Evolutionary conservation across 2,113 vertebrate species (phyloP).

Genomic region (Burhinus bistriatus): DNA sequence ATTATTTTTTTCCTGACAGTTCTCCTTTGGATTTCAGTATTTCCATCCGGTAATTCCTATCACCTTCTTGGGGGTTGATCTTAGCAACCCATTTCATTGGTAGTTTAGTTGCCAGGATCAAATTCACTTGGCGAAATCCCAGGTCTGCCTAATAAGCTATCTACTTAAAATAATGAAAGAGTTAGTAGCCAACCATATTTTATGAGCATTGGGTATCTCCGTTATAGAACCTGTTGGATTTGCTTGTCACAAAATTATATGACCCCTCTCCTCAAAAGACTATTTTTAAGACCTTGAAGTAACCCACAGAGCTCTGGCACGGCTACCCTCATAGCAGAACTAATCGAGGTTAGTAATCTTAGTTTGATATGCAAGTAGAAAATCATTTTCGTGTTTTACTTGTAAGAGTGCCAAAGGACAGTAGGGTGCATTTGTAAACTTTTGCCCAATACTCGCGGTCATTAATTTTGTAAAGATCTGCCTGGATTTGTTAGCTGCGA

Average conservation of each 20-base stretch:
- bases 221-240: not conserved
- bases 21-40: not conserved
- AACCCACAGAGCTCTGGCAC: conserved; percentile 18
- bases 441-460: conserved; percentile 4
- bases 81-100: conserved; percentile 3
- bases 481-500: conserved; percentile 49
- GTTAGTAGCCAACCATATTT: not conserved
- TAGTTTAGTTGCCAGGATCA: conserved; percentile 30
- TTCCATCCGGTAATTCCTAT: not conserved
- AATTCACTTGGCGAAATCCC: conserved; percentile 12
- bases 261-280: not conserved
- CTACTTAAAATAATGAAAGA: not conserved
- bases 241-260: not conserved
- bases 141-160: conserved; percentile 8
- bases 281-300: conserved; percentile 32
- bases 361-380: conserved; percentile 43
- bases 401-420: conserved; percentile 54
- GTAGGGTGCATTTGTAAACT: conserved; percentile 41
- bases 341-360: not conserved
- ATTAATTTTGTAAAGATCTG: conserved; percentile 42
- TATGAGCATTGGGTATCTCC: not conserved
- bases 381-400: conserved; percentile 38
- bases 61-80: not conserved
- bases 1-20: not conserved
- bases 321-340: conserved; percentile 1